Evolutionary conservation across 2,113 vertebrate species (phyloP).

Genomic region (Tichodroma muraria): DNA sequence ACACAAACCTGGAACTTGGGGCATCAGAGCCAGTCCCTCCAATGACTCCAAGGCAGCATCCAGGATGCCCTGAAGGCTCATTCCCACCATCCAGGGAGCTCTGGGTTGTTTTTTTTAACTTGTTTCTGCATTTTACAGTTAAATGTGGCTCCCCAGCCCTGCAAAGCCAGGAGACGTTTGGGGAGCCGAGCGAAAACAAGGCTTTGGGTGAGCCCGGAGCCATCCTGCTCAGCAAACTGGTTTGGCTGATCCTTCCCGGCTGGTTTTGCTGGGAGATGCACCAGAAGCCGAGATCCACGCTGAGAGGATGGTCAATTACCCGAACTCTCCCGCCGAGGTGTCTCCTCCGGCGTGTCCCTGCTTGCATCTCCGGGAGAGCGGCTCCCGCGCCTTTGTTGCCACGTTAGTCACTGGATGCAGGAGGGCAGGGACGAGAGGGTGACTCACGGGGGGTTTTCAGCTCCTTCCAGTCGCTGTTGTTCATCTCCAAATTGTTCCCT

Average conservation of each 20-base stretch:
- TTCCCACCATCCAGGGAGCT: background rate
- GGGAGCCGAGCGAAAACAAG: background rate
- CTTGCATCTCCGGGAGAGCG: background rate
- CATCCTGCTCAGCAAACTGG: background rate
- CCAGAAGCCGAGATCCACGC: too few relatives aligned
- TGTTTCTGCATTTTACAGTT: background rate
- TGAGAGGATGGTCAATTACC: background rate
- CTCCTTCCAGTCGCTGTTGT: background rate
- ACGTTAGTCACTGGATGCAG: background rate
- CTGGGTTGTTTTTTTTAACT: background rate
- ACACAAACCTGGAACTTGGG: too few relatives aligned
- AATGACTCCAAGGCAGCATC: background rate
- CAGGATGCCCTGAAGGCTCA: background rate
- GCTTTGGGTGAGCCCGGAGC: background rate
- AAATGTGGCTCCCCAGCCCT: background rate
- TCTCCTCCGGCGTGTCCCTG: background rate
- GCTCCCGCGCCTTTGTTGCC: background rate
- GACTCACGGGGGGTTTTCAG: background rate
- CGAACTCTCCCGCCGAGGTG: background rate
- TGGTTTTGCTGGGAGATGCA: background rate
- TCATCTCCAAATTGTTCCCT: background rate
- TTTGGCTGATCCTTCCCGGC: background rate
- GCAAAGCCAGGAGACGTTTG: background rate
- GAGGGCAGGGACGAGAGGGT: background rate
- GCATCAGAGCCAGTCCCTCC: background rate